Conservation (phyloP, 2,888 invertebrate species). For the Pantelozetes paolii region DNA sequence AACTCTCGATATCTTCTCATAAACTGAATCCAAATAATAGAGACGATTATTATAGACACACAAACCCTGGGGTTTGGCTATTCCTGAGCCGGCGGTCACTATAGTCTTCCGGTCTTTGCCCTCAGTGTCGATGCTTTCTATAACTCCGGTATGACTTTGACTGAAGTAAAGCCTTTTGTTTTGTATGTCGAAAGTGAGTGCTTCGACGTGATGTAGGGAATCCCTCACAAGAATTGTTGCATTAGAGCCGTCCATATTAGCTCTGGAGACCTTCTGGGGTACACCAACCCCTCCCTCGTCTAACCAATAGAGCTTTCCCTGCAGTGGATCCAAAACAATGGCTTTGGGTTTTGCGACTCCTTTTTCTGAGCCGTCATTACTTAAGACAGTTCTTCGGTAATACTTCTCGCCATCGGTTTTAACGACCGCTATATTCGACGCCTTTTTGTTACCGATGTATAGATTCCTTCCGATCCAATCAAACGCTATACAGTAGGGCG, state of each 20-base stretch:
- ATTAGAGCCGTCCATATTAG: conserved; percentile 87
- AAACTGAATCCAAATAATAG: conserved; percentile 80
- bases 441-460: conserved; percentile 81
- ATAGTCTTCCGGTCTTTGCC: conserved; percentile 67
- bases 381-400: conserved; percentile 76
- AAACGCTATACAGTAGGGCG: conserved; percentile 84
- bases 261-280: conserved; percentile 73
- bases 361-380: conserved; percentile 77
- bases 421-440: conserved; percentile 84
- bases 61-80: conserved; percentile 72
- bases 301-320: conserved; percentile 92
- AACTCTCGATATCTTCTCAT: conserved; percentile 80
- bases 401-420: conserved; percentile 52
- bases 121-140: conserved; percentile 53
- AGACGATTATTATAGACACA: conserved; percentile 74
- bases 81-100: conserved; percentile 63
- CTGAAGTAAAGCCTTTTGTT: conserved; percentile 83
- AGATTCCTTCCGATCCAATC: conserved; percentile 96
- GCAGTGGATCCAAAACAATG: conserved; percentile 83
- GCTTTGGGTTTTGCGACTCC: conserved; percentile 83
- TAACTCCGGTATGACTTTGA: conserved; percentile 52
- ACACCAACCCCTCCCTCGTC: conserved; percentile 89
- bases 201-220: conserved; percentile 65
- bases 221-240: conserved; percentile 66
- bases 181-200: conserved; percentile 72